These are phyloP conservation scores for Brachionus rubens DNA, from an alignment of 1,140 invertebrate species.

Conservation along the genomic window DNA sequence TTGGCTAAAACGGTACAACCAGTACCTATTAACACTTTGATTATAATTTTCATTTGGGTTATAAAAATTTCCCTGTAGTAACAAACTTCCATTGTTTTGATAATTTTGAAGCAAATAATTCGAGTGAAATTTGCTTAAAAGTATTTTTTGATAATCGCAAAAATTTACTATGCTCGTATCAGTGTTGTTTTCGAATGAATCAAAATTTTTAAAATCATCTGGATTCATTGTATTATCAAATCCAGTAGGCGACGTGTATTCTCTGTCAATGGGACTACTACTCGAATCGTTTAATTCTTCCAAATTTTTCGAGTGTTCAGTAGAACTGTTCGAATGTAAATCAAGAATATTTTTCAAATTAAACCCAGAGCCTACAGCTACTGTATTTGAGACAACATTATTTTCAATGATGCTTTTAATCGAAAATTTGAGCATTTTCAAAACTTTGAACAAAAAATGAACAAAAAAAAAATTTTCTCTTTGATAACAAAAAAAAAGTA, in stretches of 20 bases:
- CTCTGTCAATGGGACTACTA: too few species aligned
- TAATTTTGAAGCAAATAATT: not conserved
- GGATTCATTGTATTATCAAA: too few species aligned
- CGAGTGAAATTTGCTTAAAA: slow-evolving; percentile 11
- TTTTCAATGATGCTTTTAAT: slow-evolving; percentile 26
- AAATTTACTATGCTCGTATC: not conserved
- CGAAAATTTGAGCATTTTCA: slow-evolving; percentile 38
- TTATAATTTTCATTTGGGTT: too few species aligned
- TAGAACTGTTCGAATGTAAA: not conserved
- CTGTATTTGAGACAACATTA: slow-evolving; percentile 1
- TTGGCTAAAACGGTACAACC: not conserved
- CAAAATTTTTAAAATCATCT: too few species aligned
- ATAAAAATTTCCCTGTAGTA: too few species aligned
- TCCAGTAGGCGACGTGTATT: too few species aligned
- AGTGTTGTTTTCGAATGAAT: not conserved
- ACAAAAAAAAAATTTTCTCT: not conserved
- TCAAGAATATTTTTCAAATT: not conserved
- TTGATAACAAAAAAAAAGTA: not conserved
- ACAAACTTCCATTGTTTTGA: not conserved
- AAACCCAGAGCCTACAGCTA: not conserved
- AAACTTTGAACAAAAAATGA: not conserved
- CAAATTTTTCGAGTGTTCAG: too few species aligned
- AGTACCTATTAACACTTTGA: not conserved
- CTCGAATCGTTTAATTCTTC: too few species aligned
- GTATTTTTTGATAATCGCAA: not conserved